Percentiles rank a stretch among this genome's conserved stretches.
Conservation (phyloP, 2,113 vertebrate genomes). For the Eubucco bourcierii region DNA sequence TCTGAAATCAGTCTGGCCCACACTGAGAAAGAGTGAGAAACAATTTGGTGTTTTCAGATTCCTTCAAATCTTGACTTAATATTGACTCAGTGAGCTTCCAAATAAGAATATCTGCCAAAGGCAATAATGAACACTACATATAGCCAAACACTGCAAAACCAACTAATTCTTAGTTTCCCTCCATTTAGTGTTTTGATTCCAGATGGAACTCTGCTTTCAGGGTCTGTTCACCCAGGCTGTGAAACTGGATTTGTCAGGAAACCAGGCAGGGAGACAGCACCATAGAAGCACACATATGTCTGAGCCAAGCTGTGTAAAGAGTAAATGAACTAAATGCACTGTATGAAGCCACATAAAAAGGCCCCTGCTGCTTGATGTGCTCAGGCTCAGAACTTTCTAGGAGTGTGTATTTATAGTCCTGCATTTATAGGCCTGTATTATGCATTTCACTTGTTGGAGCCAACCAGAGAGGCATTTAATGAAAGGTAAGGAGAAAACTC, state of each 20-base stretch:
- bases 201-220: constrained; percentile 14
- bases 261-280: not conserved
- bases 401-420: constrained; percentile 39
- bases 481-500: not conserved
- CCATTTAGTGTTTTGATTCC: not conserved
- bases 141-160: constrained; percentile 37
- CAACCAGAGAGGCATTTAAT: not conserved
- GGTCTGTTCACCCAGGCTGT: not conserved
- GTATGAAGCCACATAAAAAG: constrained; percentile 41
- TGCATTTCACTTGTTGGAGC: not conserved
- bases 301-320: constrained; percentile 12
- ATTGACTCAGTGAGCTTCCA: constrained; percentile 22
- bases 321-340: constrained; percentile 23
- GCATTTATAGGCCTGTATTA: not conserved
- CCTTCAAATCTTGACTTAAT: constrained; percentile 32
- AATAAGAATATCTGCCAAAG: constrained; percentile 34
- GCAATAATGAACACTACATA: not conserved
- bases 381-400: constrained; percentile 32
- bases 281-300: not conserved
- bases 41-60: constrained; percentile 23
- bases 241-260: constrained; percentile 5
- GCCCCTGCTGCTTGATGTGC: constrained; percentile 24
- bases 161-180: not conserved
- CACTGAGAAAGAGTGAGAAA: not conserved
- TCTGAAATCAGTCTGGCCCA: not conserved